Conservation (phyloP, 2,797 vertebrate species). For the Rhynchonycteris naso region DNA sequence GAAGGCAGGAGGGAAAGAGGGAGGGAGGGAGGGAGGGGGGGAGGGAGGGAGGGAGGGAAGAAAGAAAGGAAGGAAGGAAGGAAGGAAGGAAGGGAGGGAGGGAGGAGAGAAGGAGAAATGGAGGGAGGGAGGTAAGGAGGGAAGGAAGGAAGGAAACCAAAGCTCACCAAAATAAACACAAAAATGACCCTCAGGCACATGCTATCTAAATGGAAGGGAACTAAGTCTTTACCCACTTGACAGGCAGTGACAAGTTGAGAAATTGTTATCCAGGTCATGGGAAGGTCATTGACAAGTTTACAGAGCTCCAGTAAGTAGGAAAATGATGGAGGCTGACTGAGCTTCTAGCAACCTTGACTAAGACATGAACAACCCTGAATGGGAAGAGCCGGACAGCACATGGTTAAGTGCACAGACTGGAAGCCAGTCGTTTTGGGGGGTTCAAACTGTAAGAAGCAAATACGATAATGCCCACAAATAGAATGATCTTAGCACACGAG, state of each 20-base stretch:
- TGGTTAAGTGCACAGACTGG: background rate
- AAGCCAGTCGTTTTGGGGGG: background rate
- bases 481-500: background rate
- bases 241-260: slow-evolving; percentile 57
- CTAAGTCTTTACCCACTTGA: background rate
- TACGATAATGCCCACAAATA: background rate
- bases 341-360: background rate
- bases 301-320: background rate
- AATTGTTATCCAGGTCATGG: slow-evolving; percentile 38
- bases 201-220: slow-evolving; percentile 24
- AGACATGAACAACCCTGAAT: background rate
- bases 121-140: background rate
- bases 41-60: background rate
- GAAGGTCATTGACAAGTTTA: slow-evolving; percentile 43
- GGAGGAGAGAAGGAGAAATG: no score
- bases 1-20: background rate
- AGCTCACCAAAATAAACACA: background rate
- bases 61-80: background rate
- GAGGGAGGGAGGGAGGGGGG: background rate
- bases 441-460: background rate
- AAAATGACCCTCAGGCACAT: background rate
- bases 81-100: background rate
- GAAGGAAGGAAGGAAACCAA: background rate
- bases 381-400: background rate
- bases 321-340: background rate